phyloP scores from a whole-genome alignment of 2,113 vertebrate genomes.

The Trochalopteron elliotii region DNA sequence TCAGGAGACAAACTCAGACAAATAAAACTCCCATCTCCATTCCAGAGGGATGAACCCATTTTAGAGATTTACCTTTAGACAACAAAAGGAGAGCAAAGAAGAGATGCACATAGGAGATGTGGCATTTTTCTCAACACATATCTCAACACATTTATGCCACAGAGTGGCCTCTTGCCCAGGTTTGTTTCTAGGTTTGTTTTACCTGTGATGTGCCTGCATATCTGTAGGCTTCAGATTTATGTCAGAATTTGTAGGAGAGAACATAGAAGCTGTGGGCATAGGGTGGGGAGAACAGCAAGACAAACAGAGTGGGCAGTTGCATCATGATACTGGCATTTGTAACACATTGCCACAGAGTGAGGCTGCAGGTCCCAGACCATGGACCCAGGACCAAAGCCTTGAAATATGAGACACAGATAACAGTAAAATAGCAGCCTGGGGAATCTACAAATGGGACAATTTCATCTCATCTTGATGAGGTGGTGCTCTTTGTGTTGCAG shows the following conservation, averaged over 20 bases:
- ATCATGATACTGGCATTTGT: rapidly evolving
- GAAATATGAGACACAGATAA: neutral
- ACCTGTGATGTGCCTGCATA: neutral
- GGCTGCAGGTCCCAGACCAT: neutral
- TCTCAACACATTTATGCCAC: neutral
- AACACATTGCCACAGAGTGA: neutral
- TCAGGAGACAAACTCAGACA: neutral
- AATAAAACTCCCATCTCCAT: neutral
- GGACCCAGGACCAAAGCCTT: neutral
- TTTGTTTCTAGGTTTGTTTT: neutral
- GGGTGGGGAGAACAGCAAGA: neutral
- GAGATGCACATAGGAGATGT: neutral
- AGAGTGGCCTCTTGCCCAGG: neutral
- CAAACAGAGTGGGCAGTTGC: neutral
- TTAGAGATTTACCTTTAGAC: neutral
- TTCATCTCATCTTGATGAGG: neutral
- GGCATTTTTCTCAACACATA: neutral
- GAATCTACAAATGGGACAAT: neutral
- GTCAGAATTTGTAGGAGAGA: neutral
- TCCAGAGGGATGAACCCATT: neutral
- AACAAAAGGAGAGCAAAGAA: neutral
- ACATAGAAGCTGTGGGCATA: neutral
- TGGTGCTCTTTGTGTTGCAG: neutral
- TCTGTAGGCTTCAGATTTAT: neutral
- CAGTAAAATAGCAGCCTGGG: neutral